A percentile compares a stretch with the other conserved stretches of the same genome.
These are phyloP conservation scores for Asarcornis scutulata DNA, from an alignment of 2,113 vertebrate species.

Conservation along the genomic window DNA sequence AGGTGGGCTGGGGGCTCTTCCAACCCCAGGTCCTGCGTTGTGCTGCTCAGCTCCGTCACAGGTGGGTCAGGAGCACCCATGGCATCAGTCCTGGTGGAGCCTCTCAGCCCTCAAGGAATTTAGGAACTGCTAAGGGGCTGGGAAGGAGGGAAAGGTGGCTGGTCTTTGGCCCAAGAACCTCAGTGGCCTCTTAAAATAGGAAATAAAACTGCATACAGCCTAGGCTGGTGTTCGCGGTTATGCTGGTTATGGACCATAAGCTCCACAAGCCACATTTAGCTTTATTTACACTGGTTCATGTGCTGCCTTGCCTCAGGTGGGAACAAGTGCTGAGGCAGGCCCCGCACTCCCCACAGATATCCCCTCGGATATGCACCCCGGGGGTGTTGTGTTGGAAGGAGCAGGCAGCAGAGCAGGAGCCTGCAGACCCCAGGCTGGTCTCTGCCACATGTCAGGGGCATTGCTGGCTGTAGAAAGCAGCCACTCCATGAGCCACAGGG, in stretches of 20 bases:
- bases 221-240: background rate
- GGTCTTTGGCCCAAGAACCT: background rate
- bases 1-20: background rate
- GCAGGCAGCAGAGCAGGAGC: background rate
- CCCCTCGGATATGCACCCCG: background rate
- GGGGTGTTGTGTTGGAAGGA: background rate
- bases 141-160: background rate
- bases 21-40: background rate
- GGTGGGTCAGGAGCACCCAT: background rate
- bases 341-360: background rate
- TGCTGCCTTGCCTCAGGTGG: background rate
- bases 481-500: background rate
- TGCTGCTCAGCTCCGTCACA: background rate
- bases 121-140: background rate
- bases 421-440: fast-evolving
- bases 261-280: background rate
- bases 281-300: background rate
- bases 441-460: background rate
- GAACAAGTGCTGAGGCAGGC: background rate
- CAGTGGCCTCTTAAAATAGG: background rate
- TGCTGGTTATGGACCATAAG: background rate
- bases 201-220: background rate
- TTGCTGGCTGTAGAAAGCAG: background rate
- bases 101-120: background rate
- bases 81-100: background rate